Conservation (phyloP, 2,113 vertebrate genomes). For the Tupaia tana region DNA sequence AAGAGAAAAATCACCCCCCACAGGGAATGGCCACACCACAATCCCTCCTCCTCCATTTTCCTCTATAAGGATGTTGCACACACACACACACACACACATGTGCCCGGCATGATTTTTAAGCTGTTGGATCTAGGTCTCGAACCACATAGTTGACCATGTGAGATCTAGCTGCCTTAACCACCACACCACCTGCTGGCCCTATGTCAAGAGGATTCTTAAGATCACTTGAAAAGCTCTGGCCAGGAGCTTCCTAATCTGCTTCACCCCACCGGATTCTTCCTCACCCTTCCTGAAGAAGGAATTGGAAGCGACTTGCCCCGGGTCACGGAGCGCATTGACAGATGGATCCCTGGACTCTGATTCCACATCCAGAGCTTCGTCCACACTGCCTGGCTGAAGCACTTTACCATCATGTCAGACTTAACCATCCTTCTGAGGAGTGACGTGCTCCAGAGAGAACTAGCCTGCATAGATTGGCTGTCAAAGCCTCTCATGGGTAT, state of each 20-base stretch:
- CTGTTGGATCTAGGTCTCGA: too few relatives aligned
- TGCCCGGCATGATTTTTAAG: too few relatives aligned
- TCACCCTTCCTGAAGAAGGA: background rate
- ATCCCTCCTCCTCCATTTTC: too few relatives aligned
- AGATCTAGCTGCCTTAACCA: too few relatives aligned
- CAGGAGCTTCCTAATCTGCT: too few relatives aligned
- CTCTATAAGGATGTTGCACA: too few relatives aligned
- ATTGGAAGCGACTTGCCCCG: background rate
- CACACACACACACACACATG: too few relatives aligned
- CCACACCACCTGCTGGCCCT: too few relatives aligned
- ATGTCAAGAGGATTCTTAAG: background rate
- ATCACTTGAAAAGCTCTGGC: rapidly evolving
- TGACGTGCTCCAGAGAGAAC: background rate
- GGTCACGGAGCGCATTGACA: rapidly evolving
- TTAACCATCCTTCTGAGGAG: background rate
- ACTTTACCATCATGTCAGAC: background rate
- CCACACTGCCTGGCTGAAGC: background rate
- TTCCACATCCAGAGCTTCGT: background rate
- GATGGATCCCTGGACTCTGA: background rate
- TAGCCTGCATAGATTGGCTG: background rate
- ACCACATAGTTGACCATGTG: too few relatives aligned
- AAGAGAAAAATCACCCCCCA: too few relatives aligned
- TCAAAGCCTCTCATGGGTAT: background rate
- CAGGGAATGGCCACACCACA: too few relatives aligned
- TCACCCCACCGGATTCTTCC: rapidly evolving